phyloP scores from a whole-genome alignment of 1,140 invertebrate species.

The Papilio xuthus region DNA sequence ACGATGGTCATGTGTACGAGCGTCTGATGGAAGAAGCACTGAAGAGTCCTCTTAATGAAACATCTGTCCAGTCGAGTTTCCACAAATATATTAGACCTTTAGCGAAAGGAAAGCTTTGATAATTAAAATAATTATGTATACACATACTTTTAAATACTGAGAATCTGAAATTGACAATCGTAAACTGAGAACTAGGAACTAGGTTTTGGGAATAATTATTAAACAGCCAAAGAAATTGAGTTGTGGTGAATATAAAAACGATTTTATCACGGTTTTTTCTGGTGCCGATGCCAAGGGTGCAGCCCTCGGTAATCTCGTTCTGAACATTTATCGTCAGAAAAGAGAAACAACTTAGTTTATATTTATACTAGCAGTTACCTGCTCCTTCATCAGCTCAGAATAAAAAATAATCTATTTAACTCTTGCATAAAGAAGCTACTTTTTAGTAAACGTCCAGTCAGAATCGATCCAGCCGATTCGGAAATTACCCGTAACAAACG shows the following conservation, averaged over 20 bases:
- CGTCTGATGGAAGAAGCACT: conserved; percentile 92
- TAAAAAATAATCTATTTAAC: too few species aligned
- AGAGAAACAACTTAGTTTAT: too few species aligned
- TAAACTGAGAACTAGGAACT: neutral
- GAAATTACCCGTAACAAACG: too few species aligned
- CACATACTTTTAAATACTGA: neutral
- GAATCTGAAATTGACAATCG: neutral
- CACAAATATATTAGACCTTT: conserved; percentile 90
- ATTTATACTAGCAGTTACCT: too few species aligned
- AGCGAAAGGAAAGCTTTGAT: conserved; percentile 86
- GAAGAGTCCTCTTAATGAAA: conserved; percentile 92
- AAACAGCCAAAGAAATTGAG: neutral
- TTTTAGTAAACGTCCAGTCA: too few species aligned
- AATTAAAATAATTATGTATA: neutral
- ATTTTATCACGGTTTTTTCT: neutral
- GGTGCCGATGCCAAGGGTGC: too few species aligned
- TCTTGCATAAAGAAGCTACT: too few species aligned
- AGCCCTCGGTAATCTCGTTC: too few species aligned
- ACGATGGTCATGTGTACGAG: conserved; percentile 96
- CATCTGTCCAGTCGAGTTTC: conserved; percentile 89
- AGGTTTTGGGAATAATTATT: neutral
- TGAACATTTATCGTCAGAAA: too few species aligned
- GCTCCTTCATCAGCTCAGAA: too few species aligned
- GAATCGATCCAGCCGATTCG: too few species aligned
- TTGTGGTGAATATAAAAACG: neutral